phyloP scores from a whole-genome alignment of 2,113 vertebrate genomes.

The Brachyhypopomus gauderio region DNA sequence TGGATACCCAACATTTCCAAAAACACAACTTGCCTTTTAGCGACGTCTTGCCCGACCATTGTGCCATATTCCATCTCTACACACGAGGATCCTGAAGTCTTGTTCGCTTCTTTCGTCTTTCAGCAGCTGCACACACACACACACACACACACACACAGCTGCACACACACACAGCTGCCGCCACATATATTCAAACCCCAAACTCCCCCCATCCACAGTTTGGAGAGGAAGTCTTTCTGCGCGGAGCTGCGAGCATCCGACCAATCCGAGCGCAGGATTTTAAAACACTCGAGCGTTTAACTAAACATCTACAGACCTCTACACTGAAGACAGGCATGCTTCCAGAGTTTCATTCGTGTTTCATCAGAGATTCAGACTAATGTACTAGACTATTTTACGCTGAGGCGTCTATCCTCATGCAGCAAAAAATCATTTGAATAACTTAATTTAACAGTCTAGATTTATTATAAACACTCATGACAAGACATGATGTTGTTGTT shows the following conservation, averaged over 20 bases:
- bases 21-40: conserved; percentile 39
- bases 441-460: too few relatives aligned
- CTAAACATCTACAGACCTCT: neutral
- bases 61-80: conserved; percentile 43
- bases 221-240: conserved; percentile 8
- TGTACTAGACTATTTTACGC: too few relatives aligned
- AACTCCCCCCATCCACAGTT: conserved; percentile 3
- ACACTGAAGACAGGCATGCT: neutral
- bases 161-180: conserved; percentile 20
- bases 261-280: conserved; percentile 59
- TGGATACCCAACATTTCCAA: neutral
- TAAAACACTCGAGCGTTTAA: conserved; percentile 41
- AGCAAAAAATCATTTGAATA: too few relatives aligned
- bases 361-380: neutral
- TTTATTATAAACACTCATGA: too few relatives aligned
- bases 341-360: neutral
- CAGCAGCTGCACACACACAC: conserved; percentile 21
- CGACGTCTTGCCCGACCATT: neutral
- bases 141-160: too few relatives aligned
- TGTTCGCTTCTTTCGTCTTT: neutral
- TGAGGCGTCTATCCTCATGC: too few relatives aligned
- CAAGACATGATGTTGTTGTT: too few relatives aligned
- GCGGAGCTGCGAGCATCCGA: neutral
- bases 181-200: conserved; percentile 49
- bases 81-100: neutral